Evolutionary conservation across 2,797 vertebrate genomes (phyloP).

Genomic region (Ammospiza maritima): DNA sequence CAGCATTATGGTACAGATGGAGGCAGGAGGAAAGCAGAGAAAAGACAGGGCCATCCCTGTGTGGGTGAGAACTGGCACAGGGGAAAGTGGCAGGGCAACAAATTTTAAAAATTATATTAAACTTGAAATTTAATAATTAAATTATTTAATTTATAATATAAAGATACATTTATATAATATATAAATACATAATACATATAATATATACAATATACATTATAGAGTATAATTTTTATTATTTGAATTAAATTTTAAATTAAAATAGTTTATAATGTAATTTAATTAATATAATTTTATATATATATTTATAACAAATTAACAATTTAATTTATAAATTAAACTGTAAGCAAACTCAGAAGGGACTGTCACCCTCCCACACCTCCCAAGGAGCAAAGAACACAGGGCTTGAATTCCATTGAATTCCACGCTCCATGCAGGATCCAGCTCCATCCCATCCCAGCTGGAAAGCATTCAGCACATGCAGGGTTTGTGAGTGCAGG

Average conservation of each 20-base stretch:
- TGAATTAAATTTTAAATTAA: background rate
- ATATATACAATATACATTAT: too few species aligned
- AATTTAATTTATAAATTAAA: background rate
- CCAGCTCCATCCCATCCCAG: background rate
- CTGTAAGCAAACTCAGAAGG: background rate
- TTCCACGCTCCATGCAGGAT: background rate
- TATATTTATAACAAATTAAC: too few species aligned
- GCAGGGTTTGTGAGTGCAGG: background rate
- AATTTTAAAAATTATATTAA: background rate
- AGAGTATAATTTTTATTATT: too few species aligned
- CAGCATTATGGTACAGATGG: background rate
- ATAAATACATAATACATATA: too few species aligned
- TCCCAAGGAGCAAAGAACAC: background rate
- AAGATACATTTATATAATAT: background rate
- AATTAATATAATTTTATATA: too few species aligned
- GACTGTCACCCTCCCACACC: rapidly evolving
- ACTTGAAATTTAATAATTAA: background rate
- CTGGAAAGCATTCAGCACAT: background rate
- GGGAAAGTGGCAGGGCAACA: background rate
- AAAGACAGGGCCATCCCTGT: background rate
- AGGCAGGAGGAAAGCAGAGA: background rate
- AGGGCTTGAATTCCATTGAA: too few species aligned
- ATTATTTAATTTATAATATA: background rate
- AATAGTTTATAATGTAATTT: too few species aligned
- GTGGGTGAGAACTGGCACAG: background rate